A percentile compares a stretch with the other conserved stretches of the same genome.
phyloP scores from a whole-genome alignment of 2,113 vertebrate species.

The Periophthalmodon schlosseri region DNA sequence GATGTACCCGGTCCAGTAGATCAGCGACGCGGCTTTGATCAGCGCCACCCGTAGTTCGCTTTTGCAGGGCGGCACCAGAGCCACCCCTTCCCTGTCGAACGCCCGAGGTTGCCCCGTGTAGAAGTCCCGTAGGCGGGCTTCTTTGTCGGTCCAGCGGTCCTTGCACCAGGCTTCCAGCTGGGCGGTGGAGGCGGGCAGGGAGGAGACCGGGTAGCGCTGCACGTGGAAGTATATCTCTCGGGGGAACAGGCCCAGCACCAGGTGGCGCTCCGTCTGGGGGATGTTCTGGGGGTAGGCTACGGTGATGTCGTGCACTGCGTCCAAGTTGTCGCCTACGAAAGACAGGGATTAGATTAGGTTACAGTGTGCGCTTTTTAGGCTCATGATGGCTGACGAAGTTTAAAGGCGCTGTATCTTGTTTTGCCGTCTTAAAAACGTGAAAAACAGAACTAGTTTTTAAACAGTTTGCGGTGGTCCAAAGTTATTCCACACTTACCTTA shows the following conservation, averaged over 20 bases:
- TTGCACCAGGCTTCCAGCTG: slow-evolving; percentile 91
- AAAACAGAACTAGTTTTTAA: background rate
- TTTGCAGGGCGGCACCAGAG: slow-evolving; percentile 87
- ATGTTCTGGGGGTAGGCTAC: slow-evolving; percentile 95
- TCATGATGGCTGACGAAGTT: background rate
- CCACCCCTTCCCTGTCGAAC: slow-evolving; percentile 75
- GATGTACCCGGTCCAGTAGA: slow-evolving; percentile 90
- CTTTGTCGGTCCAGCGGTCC: slow-evolving; percentile 93
- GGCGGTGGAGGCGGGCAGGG: slow-evolving; percentile 78
- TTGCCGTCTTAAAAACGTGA: too few relatives aligned
- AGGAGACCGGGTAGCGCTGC: slow-evolving; percentile 79
- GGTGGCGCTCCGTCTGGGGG: slow-evolving; percentile 94
- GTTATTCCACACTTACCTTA: too few relatives aligned
- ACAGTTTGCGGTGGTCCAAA: too few relatives aligned
- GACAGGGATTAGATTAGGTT: background rate
- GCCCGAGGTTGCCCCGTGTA: slow-evolving; percentile 78
- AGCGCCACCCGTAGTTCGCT: slow-evolving; percentile 85
- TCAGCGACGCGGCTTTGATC: slow-evolving; percentile 84
- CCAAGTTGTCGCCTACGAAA: slow-evolving; percentile 86
- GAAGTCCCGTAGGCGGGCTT: slow-evolving; percentile 84
- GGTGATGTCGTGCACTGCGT: slow-evolving; percentile 94
- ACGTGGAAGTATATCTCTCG: slow-evolving; percentile 96
- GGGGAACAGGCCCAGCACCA: slow-evolving; percentile 88
- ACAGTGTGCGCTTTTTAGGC: background rate
- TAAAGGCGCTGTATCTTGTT: background rate